phyloP scores from a whole-genome alignment of 2,113 vertebrate genomes.

The Etheostoma cragini region DNA sequence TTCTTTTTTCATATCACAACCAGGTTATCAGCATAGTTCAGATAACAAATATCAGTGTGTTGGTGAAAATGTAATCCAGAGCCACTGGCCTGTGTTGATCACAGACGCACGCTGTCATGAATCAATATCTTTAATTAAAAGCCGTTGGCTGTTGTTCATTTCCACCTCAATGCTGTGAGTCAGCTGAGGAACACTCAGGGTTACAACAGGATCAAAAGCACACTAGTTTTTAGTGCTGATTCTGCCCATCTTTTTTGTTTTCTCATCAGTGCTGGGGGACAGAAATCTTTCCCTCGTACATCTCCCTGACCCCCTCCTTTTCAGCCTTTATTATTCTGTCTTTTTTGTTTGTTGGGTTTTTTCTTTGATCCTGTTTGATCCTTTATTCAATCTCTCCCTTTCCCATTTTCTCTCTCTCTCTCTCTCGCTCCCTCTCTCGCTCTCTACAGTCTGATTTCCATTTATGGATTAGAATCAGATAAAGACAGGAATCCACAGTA shows the following conservation, averaged over 20 bases:
- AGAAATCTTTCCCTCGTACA: neutral
- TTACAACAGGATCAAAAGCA: neutral
- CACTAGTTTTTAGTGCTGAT: neutral
- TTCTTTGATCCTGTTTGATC: conserved; percentile 2
- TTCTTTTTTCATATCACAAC: too few relatives aligned
- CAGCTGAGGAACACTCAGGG: neutral
- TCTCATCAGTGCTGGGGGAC: neutral
- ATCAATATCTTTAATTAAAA: neutral
- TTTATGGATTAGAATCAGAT: conserved; percentile 63
- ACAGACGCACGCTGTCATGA: neutral
- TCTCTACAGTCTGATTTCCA: conserved; percentile 37
- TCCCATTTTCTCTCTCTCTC: neutral
- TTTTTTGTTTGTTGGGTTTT: neutral
- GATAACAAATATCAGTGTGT: too few relatives aligned
- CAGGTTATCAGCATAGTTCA: too few relatives aligned
- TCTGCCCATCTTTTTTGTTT: neutral
- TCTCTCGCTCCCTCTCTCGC: neutral
- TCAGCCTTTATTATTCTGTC: neutral
- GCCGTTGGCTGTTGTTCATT: neutral
- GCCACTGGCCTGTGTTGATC: neutral
- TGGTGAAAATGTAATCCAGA: too few relatives aligned
- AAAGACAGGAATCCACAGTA: conserved; percentile 56
- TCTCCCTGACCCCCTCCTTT: neutral
- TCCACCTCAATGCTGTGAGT: neutral
- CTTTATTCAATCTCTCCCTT: neutral